Percentiles rank a stretch among this genome's conserved stretches.
phyloP scores from a whole-genome alignment of 1,140 invertebrate species.

The Pomacea maculata region DNA sequence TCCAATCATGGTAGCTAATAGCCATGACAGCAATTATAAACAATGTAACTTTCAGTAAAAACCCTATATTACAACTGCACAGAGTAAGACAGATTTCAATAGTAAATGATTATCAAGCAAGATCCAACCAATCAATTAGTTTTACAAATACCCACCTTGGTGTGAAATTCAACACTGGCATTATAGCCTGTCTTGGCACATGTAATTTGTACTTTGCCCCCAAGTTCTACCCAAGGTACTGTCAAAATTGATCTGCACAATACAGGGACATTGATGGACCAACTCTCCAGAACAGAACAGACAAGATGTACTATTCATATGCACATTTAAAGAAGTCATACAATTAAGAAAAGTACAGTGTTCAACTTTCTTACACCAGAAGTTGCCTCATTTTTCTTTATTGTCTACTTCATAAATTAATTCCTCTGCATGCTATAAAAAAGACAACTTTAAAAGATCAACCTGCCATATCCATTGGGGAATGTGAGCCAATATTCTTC shows the following conservation, averaged over 20 bases:
- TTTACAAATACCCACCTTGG: slow-evolving; percentile 59
- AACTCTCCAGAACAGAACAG: too few relatives aligned
- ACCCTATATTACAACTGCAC: neutral
- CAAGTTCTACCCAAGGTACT: slow-evolving; percentile 70
- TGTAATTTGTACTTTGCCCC: slow-evolving; percentile 64
- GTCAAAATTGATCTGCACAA: slow-evolving; percentile 66
- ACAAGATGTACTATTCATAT: too few relatives aligned
- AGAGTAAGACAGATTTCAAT: neutral
- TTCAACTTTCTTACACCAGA: too few relatives aligned
- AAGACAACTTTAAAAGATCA: slow-evolving; percentile 6
- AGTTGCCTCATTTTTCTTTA: too few relatives aligned
- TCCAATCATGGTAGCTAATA: neutral
- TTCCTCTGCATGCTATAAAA: neutral
- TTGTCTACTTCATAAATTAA: too few relatives aligned
- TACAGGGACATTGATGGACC: too few relatives aligned
- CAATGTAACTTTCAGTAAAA: neutral
- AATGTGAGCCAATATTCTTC: slow-evolving; percentile 69
- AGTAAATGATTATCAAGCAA: too few relatives aligned
- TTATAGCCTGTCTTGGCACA: slow-evolving; percentile 70
- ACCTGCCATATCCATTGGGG: slow-evolving; percentile 70
- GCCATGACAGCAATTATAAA: neutral
- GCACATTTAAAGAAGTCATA: too few relatives aligned
- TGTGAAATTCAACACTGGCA: slow-evolving; percentile 68
- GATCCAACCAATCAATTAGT: neutral
- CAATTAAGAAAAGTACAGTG: too few relatives aligned